Conservation (phyloP, 2,888 invertebrate species). For the Orthosia cruda region DNA sequence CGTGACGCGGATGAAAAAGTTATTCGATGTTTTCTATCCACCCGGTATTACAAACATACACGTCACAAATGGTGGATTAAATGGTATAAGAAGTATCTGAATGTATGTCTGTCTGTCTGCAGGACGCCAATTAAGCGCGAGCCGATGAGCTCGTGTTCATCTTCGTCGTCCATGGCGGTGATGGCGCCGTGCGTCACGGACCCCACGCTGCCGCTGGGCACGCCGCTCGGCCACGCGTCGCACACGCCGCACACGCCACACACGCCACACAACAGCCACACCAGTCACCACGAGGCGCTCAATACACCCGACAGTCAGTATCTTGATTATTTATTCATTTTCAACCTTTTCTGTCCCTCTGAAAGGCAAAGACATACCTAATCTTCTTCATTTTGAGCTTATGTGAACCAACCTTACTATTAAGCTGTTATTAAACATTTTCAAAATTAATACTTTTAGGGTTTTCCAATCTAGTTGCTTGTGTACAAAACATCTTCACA, state of each 20-base stretch:
- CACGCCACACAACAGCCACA: constrained; percentile 42
- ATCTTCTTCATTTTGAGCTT: neutral
- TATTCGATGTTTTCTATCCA: no score
- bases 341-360: neutral
- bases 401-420: neutral
- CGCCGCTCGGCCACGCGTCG: constrained; percentile 29
- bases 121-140: constrained; percentile 89
- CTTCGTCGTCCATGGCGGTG: constrained; percentile 72
- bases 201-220: constrained; percentile 84
- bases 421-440: no score
- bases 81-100: no score
- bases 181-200: constrained; percentile 86
- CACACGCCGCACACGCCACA: constrained; percentile 23
- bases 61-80: no score
- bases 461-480: no score
- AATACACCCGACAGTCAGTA: constrained; percentile 79
- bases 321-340: neutral
- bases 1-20: no score
- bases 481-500: no score
- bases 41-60: no score
- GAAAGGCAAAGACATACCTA: neutral
- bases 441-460: no score
- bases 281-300: constrained; percentile 62
- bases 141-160: constrained; percentile 67
- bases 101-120: constrained; percentile 17